Evolutionary conservation across 1,140 invertebrate species (phyloP), one percentile per base, ranked within the genome.

Genomic region (Venustaconcha ellipsiformis): DNA sequence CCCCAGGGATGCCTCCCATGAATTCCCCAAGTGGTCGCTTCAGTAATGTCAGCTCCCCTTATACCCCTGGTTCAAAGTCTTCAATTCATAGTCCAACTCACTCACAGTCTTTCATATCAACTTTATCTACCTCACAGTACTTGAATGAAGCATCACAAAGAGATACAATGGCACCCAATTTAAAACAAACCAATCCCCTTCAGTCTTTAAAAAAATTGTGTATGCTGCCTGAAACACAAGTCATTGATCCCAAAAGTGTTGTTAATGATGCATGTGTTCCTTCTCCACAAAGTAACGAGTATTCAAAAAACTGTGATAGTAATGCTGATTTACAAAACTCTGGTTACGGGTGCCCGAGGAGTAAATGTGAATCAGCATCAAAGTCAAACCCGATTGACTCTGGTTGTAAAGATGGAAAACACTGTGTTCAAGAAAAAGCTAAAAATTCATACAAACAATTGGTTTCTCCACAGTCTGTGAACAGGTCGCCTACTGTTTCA

Each of bases 201-300:
- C 82, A 85, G 81, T 89, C 87, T 48, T 76, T 89, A 64, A 84
- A 89, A 77, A 88, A 87, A 79, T 78, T 89, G 5, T 87, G 88
- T 57, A 86, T 87, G 84, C 77, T 88, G 37, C 87, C 88, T 23
- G 87, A 88, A 70, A 82, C 78, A 17, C 86, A 86, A 70, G 88
- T 89, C n/a, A 76, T 88, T 65, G 87, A 87, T 76, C 86, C 86
- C 1, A 88, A 88, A 78, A 88, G 85, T 84, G 86, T 88, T 69
- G 86, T 88, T 6, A 87, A 83, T 77, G 86, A 88, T 82, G 82
- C 85, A 56, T 86, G 82, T 72, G 73, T 83, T 62, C 66, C 80
- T 23, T 82, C 80, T 20, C 76, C 82, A 64, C 80, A 84, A 70
- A 70, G 67, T 59, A 72, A 78, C 72, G 80, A 84, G 68, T 73